Percentiles rank a stretch among this genome's conserved stretches.
phyloP scores from a whole-genome alignment of 2,113 vertebrate genomes.

The Chauna torquata region DNA sequence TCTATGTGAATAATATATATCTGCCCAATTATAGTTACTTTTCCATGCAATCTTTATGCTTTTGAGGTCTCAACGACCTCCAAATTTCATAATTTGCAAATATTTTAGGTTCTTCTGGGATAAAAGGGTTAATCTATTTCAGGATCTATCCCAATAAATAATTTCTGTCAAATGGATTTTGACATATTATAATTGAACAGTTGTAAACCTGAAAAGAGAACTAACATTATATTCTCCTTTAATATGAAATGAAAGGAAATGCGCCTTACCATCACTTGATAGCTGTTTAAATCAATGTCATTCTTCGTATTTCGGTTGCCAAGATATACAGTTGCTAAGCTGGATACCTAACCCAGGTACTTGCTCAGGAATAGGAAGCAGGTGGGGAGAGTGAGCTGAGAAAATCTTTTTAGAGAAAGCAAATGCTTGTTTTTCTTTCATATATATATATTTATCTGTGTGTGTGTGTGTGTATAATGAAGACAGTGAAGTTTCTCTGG shows the following conservation, averaged over 20 bases:
- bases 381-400: background rate
- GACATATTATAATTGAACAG: background rate
- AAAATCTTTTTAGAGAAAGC: background rate
- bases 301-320: background rate
- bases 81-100: background rate
- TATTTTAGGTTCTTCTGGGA: background rate
- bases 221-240: background rate
- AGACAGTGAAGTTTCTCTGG: background rate
- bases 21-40: background rate
- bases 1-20: background rate
- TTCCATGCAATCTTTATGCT: background rate
- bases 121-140: background rate
- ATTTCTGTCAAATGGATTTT: background rate
- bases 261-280: background rate
- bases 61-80: background rate
- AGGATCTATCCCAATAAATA: background rate
- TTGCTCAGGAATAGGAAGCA: background rate
- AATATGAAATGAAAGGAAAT: background rate
- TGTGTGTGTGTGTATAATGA: background rate
- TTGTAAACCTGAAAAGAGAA: background rate
- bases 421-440: background rate
- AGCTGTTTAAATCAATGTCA: background rate
- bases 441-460: background rate
- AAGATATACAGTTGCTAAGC: background rate
- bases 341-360: accelerated